Base-by-base conservation (phyloP, 1,140 invertebrate species). In the Apolygus lucorum region DNA sequence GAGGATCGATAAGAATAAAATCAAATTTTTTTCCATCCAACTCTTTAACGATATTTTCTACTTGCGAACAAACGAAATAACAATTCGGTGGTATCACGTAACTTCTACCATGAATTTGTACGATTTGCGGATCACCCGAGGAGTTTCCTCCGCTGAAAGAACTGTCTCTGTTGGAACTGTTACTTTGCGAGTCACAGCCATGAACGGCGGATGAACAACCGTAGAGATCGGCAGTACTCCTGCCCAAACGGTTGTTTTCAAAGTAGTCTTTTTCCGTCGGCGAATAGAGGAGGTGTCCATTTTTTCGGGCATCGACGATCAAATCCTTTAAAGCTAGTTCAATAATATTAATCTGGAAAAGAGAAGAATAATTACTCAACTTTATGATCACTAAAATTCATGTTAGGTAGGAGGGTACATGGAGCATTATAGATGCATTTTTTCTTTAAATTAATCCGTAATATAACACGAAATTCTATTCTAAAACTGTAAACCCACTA, bases 1-100 rank as follows among this genome's bases (percentile, higher is more conserved):
- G 93, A 67, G 93, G 94, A 83, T 97, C 95, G 71, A 95, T 81
- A 22, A 96, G 78, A 66, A 96, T 84, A 62, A 95, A 79, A 79
- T 96, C 89, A 85, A 85, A 96, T 49, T 78, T 76, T 29, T 76
- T 72, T 17, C 76, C 74, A 54, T 76, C 67, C 26, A 81, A 70
- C 69, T 78, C 78, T 52, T 77, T 65, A 28, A 74, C 68, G 2
- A 82, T 76, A 21, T 81, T 73, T 64, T 69, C 73, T 4, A 84
- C 73, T 72, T 85, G 79, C 63, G 79, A 78, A 66, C 78, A 81
- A 72, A 79, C 81, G 76, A 84, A 85, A 25, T 67, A 69, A 72
- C 77, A 81, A 49, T 77, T 77, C n/a, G 82, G 81, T 66, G 83
- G 78, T 17, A 84, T 74, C 73, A 76, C 21, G 68, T 70, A 76